Evolutionary conservation across 2,113 vertebrate genomes (phyloP).

Genomic region (Ranitomeya variabilis): DNA sequence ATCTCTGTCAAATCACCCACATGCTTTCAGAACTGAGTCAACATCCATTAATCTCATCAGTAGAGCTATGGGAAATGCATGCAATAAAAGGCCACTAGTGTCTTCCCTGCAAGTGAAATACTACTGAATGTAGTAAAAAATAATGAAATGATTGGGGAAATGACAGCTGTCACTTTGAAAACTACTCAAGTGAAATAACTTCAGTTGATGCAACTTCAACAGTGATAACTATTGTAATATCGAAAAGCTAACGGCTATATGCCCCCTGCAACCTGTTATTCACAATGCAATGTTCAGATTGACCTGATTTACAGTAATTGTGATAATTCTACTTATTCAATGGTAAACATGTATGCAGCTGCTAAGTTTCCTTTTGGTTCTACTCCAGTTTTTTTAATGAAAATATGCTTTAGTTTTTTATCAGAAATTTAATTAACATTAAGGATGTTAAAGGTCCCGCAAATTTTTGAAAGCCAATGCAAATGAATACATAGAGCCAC

Average conservation of each 20-base stretch:
- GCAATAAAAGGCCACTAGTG: background rate
- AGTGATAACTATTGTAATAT: background rate
- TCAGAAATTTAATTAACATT: no score
- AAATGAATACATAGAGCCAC: no score
- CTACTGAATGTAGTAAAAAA: background rate
- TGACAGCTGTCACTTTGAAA: slow-evolving; percentile 20
- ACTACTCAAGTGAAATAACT: background rate
- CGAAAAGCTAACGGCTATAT: background rate
- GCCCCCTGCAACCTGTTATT: background rate
- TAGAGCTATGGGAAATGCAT: background rate
- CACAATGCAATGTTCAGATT: background rate
- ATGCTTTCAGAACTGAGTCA: slow-evolving; percentile 41
- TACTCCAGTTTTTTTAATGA: background rate
- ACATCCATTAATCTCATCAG: slow-evolving; percentile 43
- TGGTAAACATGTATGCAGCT: background rate
- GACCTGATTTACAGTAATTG: background rate
- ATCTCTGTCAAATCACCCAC: slow-evolving; percentile 42
- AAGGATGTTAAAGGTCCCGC: no score
- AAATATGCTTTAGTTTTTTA: no score
- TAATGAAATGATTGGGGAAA: background rate
- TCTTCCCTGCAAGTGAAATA: background rate
- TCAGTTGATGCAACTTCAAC: background rate
- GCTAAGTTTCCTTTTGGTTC: background rate
- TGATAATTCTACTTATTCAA: background rate
- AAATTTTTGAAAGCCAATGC: no score